Evolutionary conservation across 2,888 invertebrate genomes (phyloP), one percentile per base, ranked within the genome.

Genomic region (Plebejus anna): DNA sequence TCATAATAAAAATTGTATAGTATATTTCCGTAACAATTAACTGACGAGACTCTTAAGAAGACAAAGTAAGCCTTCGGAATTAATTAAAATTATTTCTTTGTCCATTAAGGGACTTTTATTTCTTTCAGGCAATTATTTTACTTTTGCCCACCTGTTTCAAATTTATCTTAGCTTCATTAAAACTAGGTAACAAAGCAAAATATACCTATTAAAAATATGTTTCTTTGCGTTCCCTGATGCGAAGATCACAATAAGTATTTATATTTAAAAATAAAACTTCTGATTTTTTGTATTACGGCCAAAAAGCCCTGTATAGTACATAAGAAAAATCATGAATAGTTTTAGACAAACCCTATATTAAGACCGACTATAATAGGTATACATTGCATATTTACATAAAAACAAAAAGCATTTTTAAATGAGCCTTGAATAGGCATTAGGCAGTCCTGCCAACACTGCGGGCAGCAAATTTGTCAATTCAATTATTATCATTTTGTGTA

Each of bases 51-150:
- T 57, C 57, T 55, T 7, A 22, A 59, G 9, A 59, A 22, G 59
- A 59, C 59, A 59, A 59, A 59, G 22, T 59, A 59, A 59, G 9
- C 22, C 59, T 59, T 59, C 22, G 59, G 59, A 59, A 59, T 59
- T 22, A 59, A 59, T 59, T 6, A 59, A 59, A 59, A 22, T 22
- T 59, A 59, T 59, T 59, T 59, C 59, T 7, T 59, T 59, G 59
- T 59, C 22, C 22, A 59, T 59, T 59, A n/a, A 2, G n/a, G 59
- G 6, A n/a, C 22, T 59, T 59, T 22, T 0, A 22, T 59, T 57
- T 59, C 22, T 59, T 59, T 59, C 3, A 59, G 59, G 22, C 22
- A 59, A 59, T 59, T 59, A 57, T 16, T 6, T 57, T 6, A 4
- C 57, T 4, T 57, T 57, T 57, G 16, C n/a, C n/a, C n/a, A 22